Conservation (phyloP, 2,888 invertebrate species). For the Eumacrocentrus americanus region DNA sequence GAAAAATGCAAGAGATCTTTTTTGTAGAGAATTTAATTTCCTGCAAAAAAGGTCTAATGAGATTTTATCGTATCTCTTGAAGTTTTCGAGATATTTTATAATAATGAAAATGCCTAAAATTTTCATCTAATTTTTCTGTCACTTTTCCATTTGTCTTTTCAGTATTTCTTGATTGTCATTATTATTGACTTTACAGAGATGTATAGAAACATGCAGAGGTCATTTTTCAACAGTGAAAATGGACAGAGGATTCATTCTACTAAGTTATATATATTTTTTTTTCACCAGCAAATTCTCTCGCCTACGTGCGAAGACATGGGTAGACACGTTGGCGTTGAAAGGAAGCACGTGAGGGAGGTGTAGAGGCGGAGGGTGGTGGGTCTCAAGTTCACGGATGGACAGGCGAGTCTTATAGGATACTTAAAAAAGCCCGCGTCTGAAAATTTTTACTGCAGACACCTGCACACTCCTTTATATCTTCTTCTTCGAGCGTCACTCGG, state of each 20-base stretch:
- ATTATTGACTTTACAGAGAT: no score
- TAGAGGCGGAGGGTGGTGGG: not conserved
- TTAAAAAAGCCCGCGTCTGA: slow-evolving; percentile 5
- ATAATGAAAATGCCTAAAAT: no score
- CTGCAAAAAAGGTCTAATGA: no score
- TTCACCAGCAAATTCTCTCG: slow-evolving; percentile 6
- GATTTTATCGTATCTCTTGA: no score
- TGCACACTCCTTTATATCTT: not conserved
- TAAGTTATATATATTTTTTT: not conserved
- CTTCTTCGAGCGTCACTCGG: not conserved
- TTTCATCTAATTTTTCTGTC: no score
- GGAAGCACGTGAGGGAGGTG: not conserved
- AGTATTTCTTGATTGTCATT: no score
- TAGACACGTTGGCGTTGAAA: not conserved
- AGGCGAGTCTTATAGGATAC: slow-evolving; percentile 19
- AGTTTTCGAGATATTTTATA: no score
- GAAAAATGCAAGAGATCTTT: no score
- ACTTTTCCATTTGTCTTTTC: no score
- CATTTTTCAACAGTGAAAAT: not conserved
- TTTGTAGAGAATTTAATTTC: no score
- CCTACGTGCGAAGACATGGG: slow-evolving; percentile 11
- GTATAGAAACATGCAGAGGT: no score
- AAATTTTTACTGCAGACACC: slow-evolving; percentile 17
- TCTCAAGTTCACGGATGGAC: slow-evolving; percentile 26
- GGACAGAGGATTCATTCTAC: slow-evolving; percentile 11